Evolutionary conservation across 2,113 vertebrate genomes (phyloP), one percentile per base, ranked within the genome.

Genomic region (Phrynosoma platyrhinos): DNA sequence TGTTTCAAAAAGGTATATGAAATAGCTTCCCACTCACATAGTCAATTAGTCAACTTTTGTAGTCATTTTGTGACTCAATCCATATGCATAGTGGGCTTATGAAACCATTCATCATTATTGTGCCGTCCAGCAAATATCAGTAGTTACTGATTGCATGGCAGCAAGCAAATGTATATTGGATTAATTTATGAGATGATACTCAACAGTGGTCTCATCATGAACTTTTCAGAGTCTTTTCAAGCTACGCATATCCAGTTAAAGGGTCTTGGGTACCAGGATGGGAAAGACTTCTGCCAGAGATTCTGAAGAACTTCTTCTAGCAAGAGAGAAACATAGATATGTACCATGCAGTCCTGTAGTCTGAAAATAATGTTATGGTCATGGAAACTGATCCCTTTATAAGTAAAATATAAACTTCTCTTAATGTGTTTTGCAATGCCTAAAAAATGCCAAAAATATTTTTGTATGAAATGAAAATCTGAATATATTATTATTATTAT

Each of bases 381-480:
- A 62, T 62, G 58, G 58, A 62, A 16, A 62, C 66, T 68, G 23
- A 68, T 7, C 66, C 32, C 8, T 40, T 62, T 32, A 62, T 80
- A 32, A 58, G 79, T 13, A 62, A 62, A 58, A 62, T 18, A 9
- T 8, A n/a, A 62, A 5, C 52, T 52, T 55, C 53, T 79, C 18
- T 58, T 80, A 80, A 62, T 30, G 2, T 36, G 79, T 8, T 58
- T 62, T 32, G 18, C 64, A 68, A 82, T 90, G 25, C 40, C 79
- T 40, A 83, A 78, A 89, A 93, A 90, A 83, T 71, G 42, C 66
- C 77, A 62, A 9, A 18, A 77, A 58, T 58, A 90, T 13, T 89
- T 89, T 91, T 93, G 2, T 89, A 89, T 64, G 53, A 55, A 76
- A 69, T 40, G 6, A 55, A 40, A 71, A n/a, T 23, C 23, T 53